Conservation (phyloP, 2,888 invertebrate genomes). For the Blastobasis lacticolella region DNA sequence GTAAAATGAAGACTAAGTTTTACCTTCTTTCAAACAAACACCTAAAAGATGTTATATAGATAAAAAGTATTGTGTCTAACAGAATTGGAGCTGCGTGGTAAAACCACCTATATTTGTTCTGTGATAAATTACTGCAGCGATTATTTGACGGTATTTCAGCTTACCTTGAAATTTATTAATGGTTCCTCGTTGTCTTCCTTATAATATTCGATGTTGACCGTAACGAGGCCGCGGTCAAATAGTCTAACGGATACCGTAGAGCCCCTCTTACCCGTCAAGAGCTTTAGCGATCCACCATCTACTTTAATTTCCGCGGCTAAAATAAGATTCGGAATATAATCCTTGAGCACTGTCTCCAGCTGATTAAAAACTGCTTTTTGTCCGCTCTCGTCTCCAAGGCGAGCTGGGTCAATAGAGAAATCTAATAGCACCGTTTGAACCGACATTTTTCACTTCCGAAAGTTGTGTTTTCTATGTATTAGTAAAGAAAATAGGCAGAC, state of each 20-base stretch:
- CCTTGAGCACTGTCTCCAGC: slow-evolving; percentile 80
- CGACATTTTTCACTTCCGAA: slow-evolving; percentile 73
- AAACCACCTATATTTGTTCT: slow-evolving; percentile 1
- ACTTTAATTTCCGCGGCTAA: slow-evolving; percentile 78
- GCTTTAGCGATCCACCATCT: slow-evolving; percentile 80
- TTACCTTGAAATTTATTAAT: slow-evolving; percentile 84
- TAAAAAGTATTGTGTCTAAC: no score
- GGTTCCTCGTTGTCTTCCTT: slow-evolving; percentile 83
- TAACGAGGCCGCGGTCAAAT: slow-evolving; percentile 83
- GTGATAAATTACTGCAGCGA: slow-evolving; percentile 1
- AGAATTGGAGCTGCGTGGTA: no score
- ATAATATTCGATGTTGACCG: slow-evolving; percentile 88
- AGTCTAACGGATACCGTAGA: slow-evolving; percentile 81
- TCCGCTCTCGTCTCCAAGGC: slow-evolving; percentile 78
- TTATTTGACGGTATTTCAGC: neutral
- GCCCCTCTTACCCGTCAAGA: slow-evolving; percentile 81
- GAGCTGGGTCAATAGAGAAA: slow-evolving; percentile 82
- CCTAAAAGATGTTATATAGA: no score
- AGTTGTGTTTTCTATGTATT: slow-evolving; percentile 21
- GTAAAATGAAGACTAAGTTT: no score
- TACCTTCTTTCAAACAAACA: no score
- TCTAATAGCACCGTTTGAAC: slow-evolving; percentile 86
- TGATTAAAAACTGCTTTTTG: slow-evolving; percentile 78
- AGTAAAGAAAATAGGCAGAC: slow-evolving; percentile 30
- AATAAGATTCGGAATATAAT: slow-evolving; percentile 82